phyloP scores from a whole-genome alignment of 2,797 vertebrate species.

The Borostomias antarcticus region DNA sequence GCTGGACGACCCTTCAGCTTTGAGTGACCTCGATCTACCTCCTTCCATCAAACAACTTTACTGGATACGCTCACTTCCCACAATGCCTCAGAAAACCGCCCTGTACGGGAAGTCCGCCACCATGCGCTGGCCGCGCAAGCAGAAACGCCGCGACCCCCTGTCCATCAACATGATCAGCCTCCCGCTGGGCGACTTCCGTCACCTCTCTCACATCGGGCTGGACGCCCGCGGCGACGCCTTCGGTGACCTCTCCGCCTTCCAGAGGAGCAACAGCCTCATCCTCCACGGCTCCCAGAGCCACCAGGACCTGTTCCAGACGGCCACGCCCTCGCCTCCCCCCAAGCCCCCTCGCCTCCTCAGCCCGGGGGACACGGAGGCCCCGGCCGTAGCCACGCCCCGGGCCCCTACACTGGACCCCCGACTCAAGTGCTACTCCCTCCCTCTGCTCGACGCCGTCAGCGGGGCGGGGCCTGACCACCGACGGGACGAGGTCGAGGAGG shows the following conservation, averaged over 20 bases:
- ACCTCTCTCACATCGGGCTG: constrained; percentile 41
- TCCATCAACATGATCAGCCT: constrained; percentile 57
- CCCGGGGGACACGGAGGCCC: constrained; percentile 68
- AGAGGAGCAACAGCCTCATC: constrained; percentile 63
- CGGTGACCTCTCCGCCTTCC: constrained; percentile 62
- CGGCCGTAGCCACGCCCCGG: constrained; percentile 54
- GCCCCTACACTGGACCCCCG: constrained; percentile 42
- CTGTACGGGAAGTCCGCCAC: constrained; percentile 44
- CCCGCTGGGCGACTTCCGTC: constrained; percentile 54
- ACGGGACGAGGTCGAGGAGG: constrained; percentile 33
- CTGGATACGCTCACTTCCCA: background rate
- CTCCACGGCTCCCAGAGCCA: constrained; percentile 49
- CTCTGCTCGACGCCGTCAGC: constrained; percentile 37
- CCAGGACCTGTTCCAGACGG: constrained; percentile 61
- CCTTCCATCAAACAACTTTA: background rate
- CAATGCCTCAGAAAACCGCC: constrained; percentile 33
- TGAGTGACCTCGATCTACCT: background rate
- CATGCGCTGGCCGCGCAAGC: constrained; percentile 54
- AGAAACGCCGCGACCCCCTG: constrained; percentile 59
- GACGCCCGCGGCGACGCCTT: constrained; percentile 54
- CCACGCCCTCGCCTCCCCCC: constrained; percentile 63
- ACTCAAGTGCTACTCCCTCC: constrained; percentile 53
- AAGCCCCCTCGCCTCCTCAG: constrained; percentile 79
- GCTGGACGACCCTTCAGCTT: background rate
- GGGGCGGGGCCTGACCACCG: constrained; percentile 11